These are phyloP conservation scores for Romanogobio albipinnatus DNA, from an alignment of 2,113 vertebrate species.

Conservation along the genomic window DNA sequence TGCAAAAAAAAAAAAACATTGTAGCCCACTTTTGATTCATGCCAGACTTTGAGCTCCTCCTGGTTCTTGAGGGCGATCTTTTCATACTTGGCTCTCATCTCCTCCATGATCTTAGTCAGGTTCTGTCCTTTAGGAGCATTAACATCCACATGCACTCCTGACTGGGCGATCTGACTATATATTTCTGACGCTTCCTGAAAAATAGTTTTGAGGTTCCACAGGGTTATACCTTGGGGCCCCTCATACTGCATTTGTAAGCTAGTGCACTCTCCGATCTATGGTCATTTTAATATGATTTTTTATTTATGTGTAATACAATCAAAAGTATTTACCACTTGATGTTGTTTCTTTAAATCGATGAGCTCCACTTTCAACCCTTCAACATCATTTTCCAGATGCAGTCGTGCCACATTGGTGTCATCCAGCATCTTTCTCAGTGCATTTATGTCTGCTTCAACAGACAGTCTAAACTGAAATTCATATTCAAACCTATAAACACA, in stretches of 20 bases:
- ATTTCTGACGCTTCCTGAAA: constrained; percentile 84
- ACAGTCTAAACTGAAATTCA: constrained; percentile 78
- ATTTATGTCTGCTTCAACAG: constrained; percentile 81
- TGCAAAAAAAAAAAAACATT: not conserved
- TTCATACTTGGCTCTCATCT: constrained; percentile 90
- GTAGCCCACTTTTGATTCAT: constrained; percentile 80
- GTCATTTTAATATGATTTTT: not conserved
- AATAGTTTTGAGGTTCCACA: not conserved
- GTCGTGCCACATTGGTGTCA: constrained; percentile 80
- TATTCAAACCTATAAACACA: constrained; percentile 73
- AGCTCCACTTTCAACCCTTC: constrained; percentile 90
- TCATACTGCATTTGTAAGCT: not conserved
- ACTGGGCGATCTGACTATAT: constrained; percentile 81
- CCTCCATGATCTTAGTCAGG: constrained; percentile 84
- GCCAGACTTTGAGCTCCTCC: constrained; percentile 89
- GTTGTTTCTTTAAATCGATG: constrained; percentile 88
- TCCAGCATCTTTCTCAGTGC: constrained; percentile 83
- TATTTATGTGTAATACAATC: not conserved
- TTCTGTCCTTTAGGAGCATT: constrained; percentile 88
- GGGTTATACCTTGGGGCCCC: not conserved
- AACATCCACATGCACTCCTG: constrained; percentile 88
- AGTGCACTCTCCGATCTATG: not conserved
- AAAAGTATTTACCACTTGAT: constrained; percentile 46
- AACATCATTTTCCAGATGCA: constrained; percentile 82
- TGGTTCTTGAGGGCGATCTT: constrained; percentile 86